Evolutionary conservation across 2,888 invertebrate genomes (phyloP).

Genomic region (Volucella inanis): DNA sequence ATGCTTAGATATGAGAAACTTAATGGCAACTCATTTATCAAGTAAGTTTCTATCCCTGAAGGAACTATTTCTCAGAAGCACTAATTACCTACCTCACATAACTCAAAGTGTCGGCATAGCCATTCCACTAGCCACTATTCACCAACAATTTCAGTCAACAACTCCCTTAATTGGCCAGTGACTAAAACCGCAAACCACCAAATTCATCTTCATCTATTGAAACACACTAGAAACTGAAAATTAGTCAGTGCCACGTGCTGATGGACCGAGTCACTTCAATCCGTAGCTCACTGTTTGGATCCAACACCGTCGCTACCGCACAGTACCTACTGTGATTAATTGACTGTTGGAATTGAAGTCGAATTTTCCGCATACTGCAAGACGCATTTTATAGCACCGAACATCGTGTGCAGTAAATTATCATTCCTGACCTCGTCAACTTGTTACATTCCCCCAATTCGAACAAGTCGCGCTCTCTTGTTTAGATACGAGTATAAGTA

Average conservation of each 20-base stretch:
- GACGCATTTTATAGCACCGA: constrained; percentile 46
- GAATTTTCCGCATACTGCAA: constrained; percentile 67
- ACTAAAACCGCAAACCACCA: constrained; percentile 36
- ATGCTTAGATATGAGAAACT: not conserved
- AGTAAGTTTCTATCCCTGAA: no score
- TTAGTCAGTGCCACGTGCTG: constrained; percentile 49
- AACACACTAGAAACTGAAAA: constrained; percentile 38
- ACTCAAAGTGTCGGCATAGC: constrained; percentile 54
- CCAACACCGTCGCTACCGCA: not conserved
- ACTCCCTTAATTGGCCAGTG: constrained; percentile 56
- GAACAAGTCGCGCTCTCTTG: constrained; percentile 3
- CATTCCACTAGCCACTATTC: constrained; percentile 39
- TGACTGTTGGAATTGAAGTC: constrained; percentile 59
- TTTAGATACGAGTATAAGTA: constrained; percentile 45
- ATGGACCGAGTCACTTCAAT: constrained; percentile 1
- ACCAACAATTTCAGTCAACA: constrained; percentile 38
- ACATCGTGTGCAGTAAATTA: constrained; percentile 24
- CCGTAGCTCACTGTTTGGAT: not conserved
- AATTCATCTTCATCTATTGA: constrained; percentile 54
- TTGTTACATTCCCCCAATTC: constrained; percentile 38
- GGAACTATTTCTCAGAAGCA: no score
- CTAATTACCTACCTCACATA: not conserved
- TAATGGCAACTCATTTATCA: no score
- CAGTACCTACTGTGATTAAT: constrained; percentile 62
- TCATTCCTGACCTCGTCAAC: constrained; percentile 68